Base-by-base conservation (phyloP, 2,888 invertebrate species). In the Pinctada fucata region DNA sequence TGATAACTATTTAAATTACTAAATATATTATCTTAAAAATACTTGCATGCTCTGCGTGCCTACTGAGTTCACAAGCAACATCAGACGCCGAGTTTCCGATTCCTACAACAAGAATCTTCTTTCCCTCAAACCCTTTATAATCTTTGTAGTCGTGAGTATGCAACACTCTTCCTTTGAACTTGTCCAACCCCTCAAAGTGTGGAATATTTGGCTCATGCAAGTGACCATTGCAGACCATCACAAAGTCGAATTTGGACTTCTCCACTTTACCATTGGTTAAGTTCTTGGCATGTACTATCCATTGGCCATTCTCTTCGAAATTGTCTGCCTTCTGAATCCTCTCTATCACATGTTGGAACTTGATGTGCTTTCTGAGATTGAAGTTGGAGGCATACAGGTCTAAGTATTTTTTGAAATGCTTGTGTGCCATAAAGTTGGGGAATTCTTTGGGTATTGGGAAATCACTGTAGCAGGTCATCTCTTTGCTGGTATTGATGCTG, bases 141-240 rank as follows among this genome's bases (percentile, higher is more conserved):
- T 84, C 83, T 78, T 84, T 86, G 71, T 76, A 84, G 64, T 86
- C 84, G 52, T 81, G 86, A 1, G 86, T 86, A 70, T 86, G 86
- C 4, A 86, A 71, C 16, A 86, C 83, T 67, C 82, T 76, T 31
- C 89, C 89, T 72, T 86, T 83, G 66, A 88, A 88, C 52, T 79
- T 82, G 3, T 83, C 84, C 67, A 86, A 77, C 8, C 86, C 88
- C 2, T 78, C 74, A 72, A 88, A 83, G 5, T 76, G 74, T 3
- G 88, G 88, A 65, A 79, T 76, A 71, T 85, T 82, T 4, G 85
- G 85, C 70, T 84, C 83, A 2, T 82, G 82, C n/a, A 84, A 80
- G 76, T 90, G 90, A 8, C 90, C 90, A 16, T 87, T 88, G 50
- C 89, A 89, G 13, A 90, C 83, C 79, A 90, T 80, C 2, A 90